Percentiles rank a stretch among this genome's conserved stretches.
Conservation (phyloP, 2,113 vertebrate genomes). For the Crotalus viridis region DNA sequence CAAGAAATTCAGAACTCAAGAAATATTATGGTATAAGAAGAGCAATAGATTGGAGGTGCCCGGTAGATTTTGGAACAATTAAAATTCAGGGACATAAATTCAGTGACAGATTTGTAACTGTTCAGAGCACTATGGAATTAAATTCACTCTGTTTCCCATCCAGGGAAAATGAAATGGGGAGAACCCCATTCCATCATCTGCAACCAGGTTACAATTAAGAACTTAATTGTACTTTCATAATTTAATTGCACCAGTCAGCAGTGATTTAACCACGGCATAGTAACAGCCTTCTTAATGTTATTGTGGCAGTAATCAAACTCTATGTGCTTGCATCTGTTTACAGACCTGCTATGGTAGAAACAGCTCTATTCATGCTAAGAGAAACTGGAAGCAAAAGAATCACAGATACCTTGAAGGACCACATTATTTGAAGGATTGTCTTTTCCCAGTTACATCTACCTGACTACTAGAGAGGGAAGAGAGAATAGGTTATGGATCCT, state of each 20-base stretch:
- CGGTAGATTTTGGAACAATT: background rate
- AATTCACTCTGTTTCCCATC: conserved; percentile 39
- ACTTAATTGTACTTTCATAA: conserved; percentile 63
- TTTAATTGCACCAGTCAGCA: conserved; percentile 61
- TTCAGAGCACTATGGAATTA: conserved; percentile 42
- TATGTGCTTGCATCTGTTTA: conserved; percentile 13
- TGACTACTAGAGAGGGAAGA: background rate
- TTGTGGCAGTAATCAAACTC: conserved; percentile 1
- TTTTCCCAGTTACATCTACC: background rate
- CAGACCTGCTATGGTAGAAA: background rate
- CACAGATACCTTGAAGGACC: background rate
- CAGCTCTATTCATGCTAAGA: background rate
- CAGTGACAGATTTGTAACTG: background rate
- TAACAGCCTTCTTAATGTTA: conserved; percentile 63
- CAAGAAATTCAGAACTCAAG: background rate
- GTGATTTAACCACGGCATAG: conserved; percentile 65
- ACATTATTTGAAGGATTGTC: background rate
- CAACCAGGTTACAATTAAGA: conserved; percentile 60
- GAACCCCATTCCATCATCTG: conserved; percentile 51
- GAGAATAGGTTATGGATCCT: background rate
- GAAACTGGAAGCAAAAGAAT: background rate
- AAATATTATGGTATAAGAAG: background rate
- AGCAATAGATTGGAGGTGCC: background rate
- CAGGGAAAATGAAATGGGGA: background rate
- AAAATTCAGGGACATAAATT: background rate